These are phyloP conservation scores for Telmatherina bonti DNA, from an alignment of 2,797 vertebrate genomes.

Conservation along the genomic window DNA sequence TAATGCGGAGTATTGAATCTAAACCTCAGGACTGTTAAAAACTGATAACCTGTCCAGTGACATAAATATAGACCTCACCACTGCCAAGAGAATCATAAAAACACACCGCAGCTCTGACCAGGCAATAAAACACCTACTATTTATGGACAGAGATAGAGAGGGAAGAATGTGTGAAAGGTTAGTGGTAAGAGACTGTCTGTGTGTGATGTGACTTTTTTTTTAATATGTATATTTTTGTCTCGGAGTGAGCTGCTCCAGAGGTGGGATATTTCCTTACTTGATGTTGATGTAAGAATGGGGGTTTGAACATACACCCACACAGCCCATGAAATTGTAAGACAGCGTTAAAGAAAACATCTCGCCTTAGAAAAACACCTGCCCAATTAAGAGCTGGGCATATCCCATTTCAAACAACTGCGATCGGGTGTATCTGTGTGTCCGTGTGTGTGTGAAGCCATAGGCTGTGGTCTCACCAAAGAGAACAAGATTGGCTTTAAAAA, in stretches of 20 bases:
- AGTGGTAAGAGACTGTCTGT: constrained; percentile 8
- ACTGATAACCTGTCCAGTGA: constrained; percentile 34
- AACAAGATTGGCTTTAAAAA: constrained; percentile 82
- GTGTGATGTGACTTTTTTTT: constrained; percentile 15
- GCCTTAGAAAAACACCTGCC: constrained; percentile 80
- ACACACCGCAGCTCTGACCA: constrained; percentile 31
- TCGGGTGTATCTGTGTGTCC: constrained; percentile 36
- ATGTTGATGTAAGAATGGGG: constrained; percentile 72
- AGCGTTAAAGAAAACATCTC: constrained; percentile 51
- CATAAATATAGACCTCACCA: constrained; percentile 44
- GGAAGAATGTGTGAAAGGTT: constrained; percentile 58
- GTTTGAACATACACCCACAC: constrained; percentile 42
- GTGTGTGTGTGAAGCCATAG: constrained; percentile 58
- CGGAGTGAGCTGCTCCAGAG: constrained; percentile 58
- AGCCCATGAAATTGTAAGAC: constrained; percentile 69
- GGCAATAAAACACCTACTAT: constrained; percentile 41
- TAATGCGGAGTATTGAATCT: not conserved
- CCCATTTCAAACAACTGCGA: constrained; percentile 77
- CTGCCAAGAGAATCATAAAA: constrained; percentile 27
- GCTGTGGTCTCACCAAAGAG: constrained; percentile 74
- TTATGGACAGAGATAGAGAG: constrained; percentile 41
- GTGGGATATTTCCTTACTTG: constrained; percentile 73
- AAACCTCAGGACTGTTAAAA: constrained; percentile 40
- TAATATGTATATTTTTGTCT: constrained; percentile 29
- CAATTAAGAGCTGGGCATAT: constrained; percentile 78